Evolutionary conservation across 2,888 invertebrate species (phyloP).

Genomic region (Philereme transversata): DNA sequence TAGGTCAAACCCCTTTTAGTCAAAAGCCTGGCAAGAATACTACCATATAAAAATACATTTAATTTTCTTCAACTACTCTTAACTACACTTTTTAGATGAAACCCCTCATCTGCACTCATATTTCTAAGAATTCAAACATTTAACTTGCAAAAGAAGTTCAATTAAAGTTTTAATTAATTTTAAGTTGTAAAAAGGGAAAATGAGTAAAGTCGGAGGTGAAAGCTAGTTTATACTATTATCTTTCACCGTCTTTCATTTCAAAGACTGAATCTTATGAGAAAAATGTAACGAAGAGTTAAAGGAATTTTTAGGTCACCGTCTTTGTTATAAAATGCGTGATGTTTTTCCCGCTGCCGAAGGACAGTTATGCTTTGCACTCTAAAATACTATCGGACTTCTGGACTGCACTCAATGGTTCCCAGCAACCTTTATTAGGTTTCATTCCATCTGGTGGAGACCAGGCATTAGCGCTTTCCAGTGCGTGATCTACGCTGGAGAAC

Average conservation of each 20-base stretch:
- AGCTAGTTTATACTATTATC: conserved; percentile 35
- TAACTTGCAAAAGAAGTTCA: conserved; percentile 31
- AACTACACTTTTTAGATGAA: conserved; percentile 10
- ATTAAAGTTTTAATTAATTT: conserved; percentile 38
- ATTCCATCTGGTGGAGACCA: too few species aligned
- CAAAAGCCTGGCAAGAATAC: too few species aligned
- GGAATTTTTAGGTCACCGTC: conserved; percentile 8
- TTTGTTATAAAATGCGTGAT: too few species aligned
- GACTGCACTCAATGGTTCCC: too few species aligned
- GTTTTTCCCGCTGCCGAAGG: too few species aligned
- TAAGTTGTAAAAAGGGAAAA: conserved; percentile 31
- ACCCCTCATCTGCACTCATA: conserved; percentile 28
- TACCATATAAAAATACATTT: too few species aligned
- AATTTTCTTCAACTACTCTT: background rate
- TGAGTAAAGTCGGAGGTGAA: conserved; percentile 31
- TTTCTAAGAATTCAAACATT: conserved; percentile 30
- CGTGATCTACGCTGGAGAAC: too few species aligned
- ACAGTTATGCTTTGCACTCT: too few species aligned
- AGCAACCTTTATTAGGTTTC: too few species aligned
- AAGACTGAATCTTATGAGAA: conserved; percentile 34
- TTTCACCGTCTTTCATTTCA: conserved; percentile 34
- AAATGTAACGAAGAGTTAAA: conserved; percentile 26
- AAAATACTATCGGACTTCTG: too few species aligned
- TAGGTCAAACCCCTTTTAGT: too few species aligned
- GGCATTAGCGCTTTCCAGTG: too few species aligned